These are phyloP conservation scores for Oncorhynchus masou DNA, from an alignment of 2,113 vertebrate genomes.

Conservation along the genomic window DNA sequence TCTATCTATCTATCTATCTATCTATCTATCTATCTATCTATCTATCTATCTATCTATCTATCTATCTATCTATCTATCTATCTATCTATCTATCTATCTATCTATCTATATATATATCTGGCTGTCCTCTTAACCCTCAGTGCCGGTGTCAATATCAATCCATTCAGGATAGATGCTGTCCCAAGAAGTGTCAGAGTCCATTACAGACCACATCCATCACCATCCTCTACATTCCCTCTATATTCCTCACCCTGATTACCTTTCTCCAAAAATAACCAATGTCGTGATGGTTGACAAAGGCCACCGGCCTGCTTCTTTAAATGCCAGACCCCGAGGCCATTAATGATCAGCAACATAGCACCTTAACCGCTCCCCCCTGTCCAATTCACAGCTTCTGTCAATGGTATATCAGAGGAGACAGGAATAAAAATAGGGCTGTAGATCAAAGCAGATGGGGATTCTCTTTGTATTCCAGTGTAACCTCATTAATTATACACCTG, in stretches of 20 bases:
- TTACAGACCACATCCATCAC: too few relatives aligned
- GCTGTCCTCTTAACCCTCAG: too few relatives aligned
- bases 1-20: too few relatives aligned
- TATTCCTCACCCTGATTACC: conserved; percentile 4
- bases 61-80: too few relatives aligned
- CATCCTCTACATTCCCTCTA: not conserved
- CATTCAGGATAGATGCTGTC: too few relatives aligned
- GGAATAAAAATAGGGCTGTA: not conserved
- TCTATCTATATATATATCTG: too few relatives aligned
- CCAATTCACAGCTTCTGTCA: conserved; percentile 12
- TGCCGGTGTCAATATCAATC: too few relatives aligned
- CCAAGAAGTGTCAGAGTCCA: not conserved
- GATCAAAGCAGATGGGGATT: conserved; percentile 9
- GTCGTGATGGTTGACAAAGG: not conserved
- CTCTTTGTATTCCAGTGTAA: conserved; percentile 24
- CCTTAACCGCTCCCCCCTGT: not conserved
- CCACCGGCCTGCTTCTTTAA: not conserved
- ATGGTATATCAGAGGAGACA: conserved; percentile 19
- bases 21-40: too few relatives aligned
- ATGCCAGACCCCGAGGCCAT: not conserved
- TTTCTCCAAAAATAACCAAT: conserved; percentile 2
- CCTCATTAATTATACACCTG: conserved; percentile 49
- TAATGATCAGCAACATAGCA: not conserved
- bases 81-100: too few relatives aligned
- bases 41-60: too few relatives aligned